These are phyloP conservation scores for Diploscapter pachys DNA, from an alignment of 1,140 invertebrate species.

Conservation along the genomic window DNA sequence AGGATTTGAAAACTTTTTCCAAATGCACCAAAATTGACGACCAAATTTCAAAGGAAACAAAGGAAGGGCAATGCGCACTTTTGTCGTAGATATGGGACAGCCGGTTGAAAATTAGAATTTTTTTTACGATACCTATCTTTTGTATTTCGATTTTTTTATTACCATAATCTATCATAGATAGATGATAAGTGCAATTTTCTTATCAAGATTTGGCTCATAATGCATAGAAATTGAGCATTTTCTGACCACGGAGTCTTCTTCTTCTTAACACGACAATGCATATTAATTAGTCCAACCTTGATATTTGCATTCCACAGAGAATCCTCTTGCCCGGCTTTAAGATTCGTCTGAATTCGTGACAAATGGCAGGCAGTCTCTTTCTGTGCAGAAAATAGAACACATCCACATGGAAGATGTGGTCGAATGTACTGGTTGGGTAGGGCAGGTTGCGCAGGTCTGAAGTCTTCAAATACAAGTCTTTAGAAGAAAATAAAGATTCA, in stretches of 20 bases:
- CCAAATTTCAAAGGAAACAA: neutral
- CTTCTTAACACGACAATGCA: neutral
- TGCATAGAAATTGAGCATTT: no score
- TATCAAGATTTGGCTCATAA: no score
- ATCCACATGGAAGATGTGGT: slow-evolving; percentile 33
- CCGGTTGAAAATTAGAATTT: no score
- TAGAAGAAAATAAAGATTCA: slow-evolving; percentile 1
- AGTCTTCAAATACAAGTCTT: slow-evolving; percentile 4
- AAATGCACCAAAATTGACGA: no score
- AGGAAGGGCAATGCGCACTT: neutral
- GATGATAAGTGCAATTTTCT: neutral
- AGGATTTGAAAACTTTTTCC: no score
- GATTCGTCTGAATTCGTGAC: slow-evolving; percentile 27
- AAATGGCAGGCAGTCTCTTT: slow-evolving; percentile 23
- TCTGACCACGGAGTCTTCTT: no score
- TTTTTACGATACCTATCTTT: no score
- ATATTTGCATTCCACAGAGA: slow-evolving; percentile 33
- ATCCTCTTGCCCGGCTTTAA: slow-evolving; percentile 26
- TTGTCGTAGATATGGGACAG: no score
- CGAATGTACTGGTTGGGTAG: slow-evolving; percentile 36
- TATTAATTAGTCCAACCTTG: neutral
- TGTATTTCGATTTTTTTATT: no score
- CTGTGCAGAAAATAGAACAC: slow-evolving; percentile 37
- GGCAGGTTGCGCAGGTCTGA: slow-evolving; percentile 35
- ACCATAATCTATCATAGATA: neutral